These are phyloP conservation scores for Salvelinus namaycush DNA, from an alignment of 2,113 vertebrate species.

Conservation along the genomic window DNA sequence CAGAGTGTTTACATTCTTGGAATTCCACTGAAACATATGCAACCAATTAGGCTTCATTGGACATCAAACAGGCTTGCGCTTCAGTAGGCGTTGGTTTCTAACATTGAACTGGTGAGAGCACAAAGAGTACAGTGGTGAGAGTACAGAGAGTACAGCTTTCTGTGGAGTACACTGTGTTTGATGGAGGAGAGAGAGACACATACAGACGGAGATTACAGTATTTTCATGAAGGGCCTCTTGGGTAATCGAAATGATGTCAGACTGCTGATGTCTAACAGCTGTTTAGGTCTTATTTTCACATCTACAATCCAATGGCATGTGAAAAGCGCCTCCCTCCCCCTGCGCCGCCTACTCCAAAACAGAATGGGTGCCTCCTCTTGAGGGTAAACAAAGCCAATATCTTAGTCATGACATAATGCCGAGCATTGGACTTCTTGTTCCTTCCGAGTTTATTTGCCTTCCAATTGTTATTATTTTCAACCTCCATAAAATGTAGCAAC, in stretches of 20 bases:
- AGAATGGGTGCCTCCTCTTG: conserved; percentile 10
- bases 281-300: conserved; percentile 15
- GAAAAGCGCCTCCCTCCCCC: conserved; percentile 45
- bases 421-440: neutral
- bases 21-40: conserved; percentile 23
- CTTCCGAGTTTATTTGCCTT: neutral
- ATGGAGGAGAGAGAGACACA: neutral
- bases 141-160: neutral
- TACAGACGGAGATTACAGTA: neutral
- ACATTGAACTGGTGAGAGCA: neutral
- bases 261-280: neutral
- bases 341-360: conserved; percentile 1
- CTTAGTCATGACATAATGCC: conserved; percentile 24
- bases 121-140: neutral
- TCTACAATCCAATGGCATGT: conserved; percentile 19
- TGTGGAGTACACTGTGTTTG: neutral
- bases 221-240: neutral
- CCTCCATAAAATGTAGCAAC: too few species aligned
- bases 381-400: conserved; percentile 24
- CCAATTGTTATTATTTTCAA: neutral
- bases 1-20: conserved; percentile 4
- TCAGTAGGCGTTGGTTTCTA: neutral
- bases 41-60: conserved; percentile 17
- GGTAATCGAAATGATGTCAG: neutral
- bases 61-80: neutral